Base-by-base conservation (phyloP, 2,888 invertebrate species). In the Macrosoma leucophasiata region DNA sequence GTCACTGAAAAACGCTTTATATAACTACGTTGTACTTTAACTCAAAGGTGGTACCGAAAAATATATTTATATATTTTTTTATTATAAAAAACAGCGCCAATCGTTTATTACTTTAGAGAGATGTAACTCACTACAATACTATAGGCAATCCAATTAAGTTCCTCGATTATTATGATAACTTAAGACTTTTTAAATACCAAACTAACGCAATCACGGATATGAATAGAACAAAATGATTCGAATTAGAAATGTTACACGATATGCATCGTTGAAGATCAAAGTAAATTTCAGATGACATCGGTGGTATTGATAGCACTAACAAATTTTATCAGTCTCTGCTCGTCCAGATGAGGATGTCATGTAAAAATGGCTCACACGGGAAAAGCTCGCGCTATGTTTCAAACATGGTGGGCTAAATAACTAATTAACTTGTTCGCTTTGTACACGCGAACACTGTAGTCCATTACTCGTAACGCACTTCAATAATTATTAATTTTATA, bases 21-120 rank as follows among this genome's bases (percentile, higher is more conserved):
- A 64, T 71, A 78, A 69, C 79, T 81, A 81, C 67, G 65, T 82
- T 82, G 82, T 81, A 82, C 82, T 82, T 79, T 79, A 79, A 81
- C 72, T 74, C 73, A 82, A 81, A 81, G 81, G 79, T 79, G 79
- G 79, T 79, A 79, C 77, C 77, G 67, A 78, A 77, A 75, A 74
- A 78, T 77, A 77, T 77, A 60, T 48, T 67, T 66, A 61, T 68
- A 72, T 65, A 65, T 62, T 36, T 36, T n/a, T n/a, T n/a, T n/a
- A n/a, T n/a, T n/a, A n/a, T 58, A 63, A 61, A 58, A 69, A 67
- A 66, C 61, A 74, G 73, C 71, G 74, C 77, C 79, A 77, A 81
- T 77, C 58, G 55, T 52, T 66, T 58, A 59, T 65, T 66, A 68
- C 55, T 69, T 69, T 67, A 71, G 62, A 72, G 66, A 75, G 69